Conservation (phyloP, 2,113 vertebrate genomes). For the Eulemur rufifrons region DNA sequence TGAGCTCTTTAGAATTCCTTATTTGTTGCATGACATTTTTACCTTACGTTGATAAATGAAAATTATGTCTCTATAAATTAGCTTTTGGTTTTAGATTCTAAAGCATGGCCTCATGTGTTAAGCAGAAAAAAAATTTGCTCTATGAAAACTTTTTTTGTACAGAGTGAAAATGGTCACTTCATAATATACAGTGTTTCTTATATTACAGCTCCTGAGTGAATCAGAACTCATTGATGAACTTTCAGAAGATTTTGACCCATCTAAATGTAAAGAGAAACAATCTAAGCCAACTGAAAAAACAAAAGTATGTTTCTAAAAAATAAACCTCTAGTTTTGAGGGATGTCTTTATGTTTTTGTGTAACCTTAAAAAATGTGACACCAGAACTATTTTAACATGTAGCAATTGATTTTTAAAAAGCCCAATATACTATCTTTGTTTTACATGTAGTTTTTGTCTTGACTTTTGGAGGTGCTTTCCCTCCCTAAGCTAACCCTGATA, state of each 20-base stretch:
- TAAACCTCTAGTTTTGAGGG: background rate
- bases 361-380: background rate
- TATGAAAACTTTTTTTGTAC: background rate
- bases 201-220: slow-evolving; percentile 81
- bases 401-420: background rate
- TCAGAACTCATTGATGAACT: slow-evolving; percentile 83
- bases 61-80: background rate
- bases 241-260: slow-evolving; percentile 80
- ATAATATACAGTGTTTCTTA: background rate
- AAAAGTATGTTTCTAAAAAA: slow-evolving; percentile 76
- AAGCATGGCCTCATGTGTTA: background rate
- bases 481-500: background rate
- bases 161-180: background rate
- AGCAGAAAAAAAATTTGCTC: background rate
- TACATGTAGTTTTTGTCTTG: background rate
- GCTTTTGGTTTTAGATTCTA: slow-evolving; percentile 1
- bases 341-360: background rate
- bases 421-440: background rate
- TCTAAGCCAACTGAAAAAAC: slow-evolving; percentile 54
- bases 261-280: slow-evolving; percentile 57
- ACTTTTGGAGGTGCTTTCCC: background rate
- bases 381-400: background rate
- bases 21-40: background rate
- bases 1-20: background rate
- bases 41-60: background rate